Conservation (phyloP, 1,140 invertebrate genomes). For the Nylanderia fulva region DNA sequence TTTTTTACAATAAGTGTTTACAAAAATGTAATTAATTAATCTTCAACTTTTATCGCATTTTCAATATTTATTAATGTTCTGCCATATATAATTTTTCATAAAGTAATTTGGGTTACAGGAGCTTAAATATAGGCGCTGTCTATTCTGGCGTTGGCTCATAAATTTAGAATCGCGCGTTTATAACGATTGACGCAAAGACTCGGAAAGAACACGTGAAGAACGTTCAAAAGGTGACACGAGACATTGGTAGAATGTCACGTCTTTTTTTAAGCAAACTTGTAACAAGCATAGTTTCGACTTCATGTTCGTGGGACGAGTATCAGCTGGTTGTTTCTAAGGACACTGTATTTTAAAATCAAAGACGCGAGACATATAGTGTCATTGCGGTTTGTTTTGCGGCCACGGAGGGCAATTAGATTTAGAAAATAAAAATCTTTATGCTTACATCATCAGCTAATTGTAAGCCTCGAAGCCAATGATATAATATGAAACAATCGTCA, state of each 20-base stretch:
- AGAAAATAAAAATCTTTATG: constrained; percentile 15
- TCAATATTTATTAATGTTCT: too few relatives aligned
- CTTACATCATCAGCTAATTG: neutral
- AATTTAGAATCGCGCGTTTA: constrained; percentile 57
- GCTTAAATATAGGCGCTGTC: constrained; percentile 44
- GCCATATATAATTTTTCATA: too few relatives aligned
- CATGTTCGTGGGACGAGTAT: constrained; percentile 20
- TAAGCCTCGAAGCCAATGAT: neutral
- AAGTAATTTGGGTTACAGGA: too few relatives aligned
- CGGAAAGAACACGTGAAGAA: neutral
- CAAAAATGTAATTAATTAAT: too few relatives aligned
- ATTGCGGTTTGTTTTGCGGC: neutral
- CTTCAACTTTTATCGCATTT: too few relatives aligned
- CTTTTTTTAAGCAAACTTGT: constrained; percentile 56
- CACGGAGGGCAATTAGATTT: constrained; percentile 8
- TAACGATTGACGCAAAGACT: constrained; percentile 57
- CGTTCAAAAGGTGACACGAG: constrained; percentile 46
- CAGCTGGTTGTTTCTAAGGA: constrained; percentile 25
- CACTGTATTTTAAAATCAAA: constrained; percentile 25
- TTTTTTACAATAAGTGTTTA: too few relatives aligned
- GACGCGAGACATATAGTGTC: neutral
- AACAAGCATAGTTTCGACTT: constrained; percentile 33
- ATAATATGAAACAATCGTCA: neutral
- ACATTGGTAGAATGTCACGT: constrained; percentile 39
- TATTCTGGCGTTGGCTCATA: constrained; percentile 46